Base-by-base conservation (phyloP, 1,140 invertebrate genomes). In the Druon quercuslanigerum region DNA sequence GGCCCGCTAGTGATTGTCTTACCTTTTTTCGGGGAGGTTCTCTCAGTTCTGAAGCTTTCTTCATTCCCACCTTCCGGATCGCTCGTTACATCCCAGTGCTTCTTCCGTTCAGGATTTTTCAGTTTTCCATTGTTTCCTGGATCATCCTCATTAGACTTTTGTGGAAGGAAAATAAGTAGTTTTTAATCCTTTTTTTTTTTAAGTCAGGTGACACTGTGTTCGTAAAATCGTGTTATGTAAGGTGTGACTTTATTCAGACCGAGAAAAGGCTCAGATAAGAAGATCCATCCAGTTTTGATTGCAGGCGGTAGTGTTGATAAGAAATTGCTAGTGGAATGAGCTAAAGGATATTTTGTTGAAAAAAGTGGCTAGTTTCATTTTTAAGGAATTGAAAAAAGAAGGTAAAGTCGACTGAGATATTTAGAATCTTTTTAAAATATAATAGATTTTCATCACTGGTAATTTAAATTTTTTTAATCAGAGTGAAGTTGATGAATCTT, bases 1-100 rank as follows among this genome's bases (percentile, higher is more conserved):
- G 79, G 77, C 77, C 80, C 73, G 77, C 77, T 86, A 90, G 89
- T 91, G 76, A 83, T 82, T 79, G 75, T 79, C 81, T 84, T 83
- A 85, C 78, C 8, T 66, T 66, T 66, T 66, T 66, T 40, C 60
- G 20, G 33, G 14, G 60, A 66, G 25, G 60, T 66, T 66, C 84
- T 84, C 84, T 83, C 79, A 57, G 51, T 2, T 78, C 33, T 57
- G 14, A 70, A 51, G 73, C 72, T 70, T 33, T 51, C 52, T 71
- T 70, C 33, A 14, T 66, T 52, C 16, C 4, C 25, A 16, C 40
- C 25, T 40, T 46, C 25, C 17, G 52, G 52, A 66, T 40, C 40
- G 40, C 40, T 46, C 40, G n/a, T 66, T 16, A 46, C 17, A 20
- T 56, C 20, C 54, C 9, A 17, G 17, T 56, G 9, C 16, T 17